A percentile compares a stretch with the other conserved stretches of the same genome.
These are phyloP conservation scores for Hermetia illucens DNA, from an alignment of 1,140 invertebrate species.

Conservation along the genomic window DNA sequence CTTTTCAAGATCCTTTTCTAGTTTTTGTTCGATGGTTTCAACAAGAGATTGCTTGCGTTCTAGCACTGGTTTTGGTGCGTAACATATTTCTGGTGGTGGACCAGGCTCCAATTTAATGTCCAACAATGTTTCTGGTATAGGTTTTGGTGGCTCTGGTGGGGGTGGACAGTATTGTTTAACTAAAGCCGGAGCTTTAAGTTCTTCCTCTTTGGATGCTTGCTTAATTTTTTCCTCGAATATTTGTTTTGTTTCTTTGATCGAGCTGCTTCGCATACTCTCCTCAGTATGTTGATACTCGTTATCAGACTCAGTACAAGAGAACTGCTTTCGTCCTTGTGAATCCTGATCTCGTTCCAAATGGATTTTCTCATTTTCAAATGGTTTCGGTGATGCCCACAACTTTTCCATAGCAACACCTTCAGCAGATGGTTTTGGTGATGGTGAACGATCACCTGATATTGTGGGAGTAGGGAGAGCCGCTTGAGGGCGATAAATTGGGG, in stretches of 20 bases:
- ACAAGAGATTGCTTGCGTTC: constrained; percentile 37
- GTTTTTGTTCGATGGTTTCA: constrained; percentile 40
- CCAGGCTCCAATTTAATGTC: constrained; percentile 42
- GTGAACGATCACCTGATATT: constrained; percentile 16
- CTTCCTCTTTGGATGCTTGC: constrained; percentile 23
- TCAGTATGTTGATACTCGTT: no score
- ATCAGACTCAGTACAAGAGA: constrained; percentile 3
- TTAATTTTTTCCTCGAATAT: constrained; percentile 29
- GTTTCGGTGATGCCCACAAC: constrained; percentile 34
- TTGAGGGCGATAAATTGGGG: constrained; percentile 25
- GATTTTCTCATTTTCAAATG: constrained; percentile 11
- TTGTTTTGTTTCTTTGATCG: constrained; percentile 23
- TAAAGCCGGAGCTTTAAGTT: constrained; percentile 36
- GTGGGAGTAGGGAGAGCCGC: constrained; percentile 23
- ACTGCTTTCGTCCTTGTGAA: constrained; percentile 1
- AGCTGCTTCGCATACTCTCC: constrained; percentile 8
- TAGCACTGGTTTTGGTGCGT: constrained; percentile 30
- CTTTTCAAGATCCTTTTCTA: constrained; percentile 38
- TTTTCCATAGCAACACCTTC: constrained; percentile 48
- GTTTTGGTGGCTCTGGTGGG: constrained; percentile 33
- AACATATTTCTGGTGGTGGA: constrained; percentile 48
- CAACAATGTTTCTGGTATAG: constrained; percentile 12
- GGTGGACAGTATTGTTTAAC: constrained; percentile 32
- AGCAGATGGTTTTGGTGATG: constrained; percentile 36
- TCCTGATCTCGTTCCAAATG: constrained; percentile 6